Conservation (phyloP, 2,888 invertebrate genomes). For the Aquatica leii region DNA sequence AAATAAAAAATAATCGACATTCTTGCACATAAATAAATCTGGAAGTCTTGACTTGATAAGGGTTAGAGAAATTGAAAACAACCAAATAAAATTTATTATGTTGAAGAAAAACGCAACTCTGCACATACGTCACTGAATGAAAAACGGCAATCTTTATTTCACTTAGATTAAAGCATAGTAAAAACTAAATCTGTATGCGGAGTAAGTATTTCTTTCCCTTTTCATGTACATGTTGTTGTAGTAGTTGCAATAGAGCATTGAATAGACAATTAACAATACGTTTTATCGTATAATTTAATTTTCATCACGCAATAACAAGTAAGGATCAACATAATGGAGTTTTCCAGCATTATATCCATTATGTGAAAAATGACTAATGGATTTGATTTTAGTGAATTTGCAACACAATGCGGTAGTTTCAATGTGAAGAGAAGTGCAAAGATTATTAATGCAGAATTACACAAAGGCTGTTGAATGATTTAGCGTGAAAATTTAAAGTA, state of each 20-base stretch:
- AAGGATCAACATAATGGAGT: slow-evolving; percentile 3
- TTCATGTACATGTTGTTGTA: no score
- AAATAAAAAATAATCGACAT: slow-evolving; percentile 10
- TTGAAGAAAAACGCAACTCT: slow-evolving; percentile 14
- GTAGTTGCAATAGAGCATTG: no score
- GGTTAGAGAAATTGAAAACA: slow-evolving; percentile 17
- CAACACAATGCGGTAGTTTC: slow-evolving; percentile 8
- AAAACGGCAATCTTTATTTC: slow-evolving; percentile 25
- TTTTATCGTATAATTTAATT: background rate
- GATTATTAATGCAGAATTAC: slow-evolving; percentile 3
- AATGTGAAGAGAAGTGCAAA: slow-evolving; percentile 6
- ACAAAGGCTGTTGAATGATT: slow-evolving; percentile 10
- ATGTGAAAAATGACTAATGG: slow-evolving; percentile 13
- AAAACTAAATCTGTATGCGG: slow-evolving; percentile 2
- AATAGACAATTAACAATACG: no score
- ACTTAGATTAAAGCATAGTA: slow-evolving; percentile 4
- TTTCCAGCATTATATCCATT: slow-evolving; percentile 10
- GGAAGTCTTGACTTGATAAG: slow-evolving; percentile 9
- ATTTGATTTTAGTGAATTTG: slow-evolving; percentile 10
- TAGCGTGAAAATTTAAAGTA: background rate
- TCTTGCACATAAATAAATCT: slow-evolving; percentile 5
- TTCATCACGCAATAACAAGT: background rate
- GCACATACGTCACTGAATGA: slow-evolving; percentile 24
- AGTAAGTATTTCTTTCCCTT: no score
- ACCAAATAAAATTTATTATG: slow-evolving; percentile 17